These are phyloP conservation scores for Lochmaea crataegi DNA, from an alignment of 2,888 invertebrate genomes.

Conservation along the genomic window DNA sequence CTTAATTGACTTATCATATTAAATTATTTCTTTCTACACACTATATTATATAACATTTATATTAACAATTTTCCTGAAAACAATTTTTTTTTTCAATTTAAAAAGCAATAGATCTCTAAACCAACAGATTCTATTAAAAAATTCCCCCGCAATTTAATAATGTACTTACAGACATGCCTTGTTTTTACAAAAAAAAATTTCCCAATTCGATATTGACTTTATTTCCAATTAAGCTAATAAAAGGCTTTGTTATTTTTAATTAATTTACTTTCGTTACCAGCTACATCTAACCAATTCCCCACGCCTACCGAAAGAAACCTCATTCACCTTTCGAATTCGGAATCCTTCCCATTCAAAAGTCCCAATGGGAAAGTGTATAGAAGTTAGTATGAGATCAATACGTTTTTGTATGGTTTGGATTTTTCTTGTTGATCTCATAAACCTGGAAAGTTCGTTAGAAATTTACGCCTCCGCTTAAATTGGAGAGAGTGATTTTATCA, in stretches of 20 bases:
- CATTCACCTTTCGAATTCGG: conserved; percentile 8
- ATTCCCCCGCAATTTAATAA: not conserved
- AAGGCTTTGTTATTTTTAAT: conserved; percentile 19
- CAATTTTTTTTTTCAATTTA: too few species aligned
- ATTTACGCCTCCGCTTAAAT: too few species aligned
- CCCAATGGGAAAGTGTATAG: conserved; percentile 22
- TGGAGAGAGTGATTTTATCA: too few species aligned
- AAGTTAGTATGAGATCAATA: conserved; percentile 44
- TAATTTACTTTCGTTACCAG: conserved; percentile 9
- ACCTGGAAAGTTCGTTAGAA: conserved; percentile 5
- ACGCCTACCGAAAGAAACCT: conserved; percentile 3
- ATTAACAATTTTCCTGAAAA: too few species aligned
- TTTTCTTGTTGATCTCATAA: conserved; percentile 28
- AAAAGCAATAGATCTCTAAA: too few species aligned
- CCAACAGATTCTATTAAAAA: not conserved
- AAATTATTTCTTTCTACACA: too few species aligned
- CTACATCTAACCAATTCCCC: conserved; percentile 7
- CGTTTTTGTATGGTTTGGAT: conserved; percentile 33
- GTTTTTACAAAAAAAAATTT: not conserved
- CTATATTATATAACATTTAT: too few species aligned
- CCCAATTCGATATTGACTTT: not conserved
- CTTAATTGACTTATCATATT: too few species aligned
- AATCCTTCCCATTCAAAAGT: conserved; percentile 6
- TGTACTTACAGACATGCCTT: not conserved
- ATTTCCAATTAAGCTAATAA: conserved; percentile 7